phyloP scores from a whole-genome alignment of 2,113 vertebrate species.

The Ursus arctos region DNA sequence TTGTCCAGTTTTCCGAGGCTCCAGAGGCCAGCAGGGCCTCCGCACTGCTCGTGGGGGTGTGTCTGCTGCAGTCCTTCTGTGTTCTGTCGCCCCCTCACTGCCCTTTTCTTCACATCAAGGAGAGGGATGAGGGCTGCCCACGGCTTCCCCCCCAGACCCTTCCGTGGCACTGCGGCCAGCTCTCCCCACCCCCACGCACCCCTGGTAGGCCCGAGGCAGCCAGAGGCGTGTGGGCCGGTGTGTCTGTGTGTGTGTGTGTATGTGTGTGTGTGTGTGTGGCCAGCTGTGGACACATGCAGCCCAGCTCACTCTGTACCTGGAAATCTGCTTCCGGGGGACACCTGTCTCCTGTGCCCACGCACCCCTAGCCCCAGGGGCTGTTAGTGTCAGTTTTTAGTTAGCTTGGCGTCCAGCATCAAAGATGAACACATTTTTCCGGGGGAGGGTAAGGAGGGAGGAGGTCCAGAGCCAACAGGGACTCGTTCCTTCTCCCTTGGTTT shows the following conservation, averaged over 20 bases:
- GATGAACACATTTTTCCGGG: constrained; percentile 89
- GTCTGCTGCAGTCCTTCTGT: fast-evolving
- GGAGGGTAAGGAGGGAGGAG: not conserved
- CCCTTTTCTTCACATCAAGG: not conserved
- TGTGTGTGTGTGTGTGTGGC: not conserved
- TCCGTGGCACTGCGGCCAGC: not conserved
- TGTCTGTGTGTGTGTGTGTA: not conserved
- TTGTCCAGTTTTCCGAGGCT: not conserved
- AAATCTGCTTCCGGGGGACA: not conserved
- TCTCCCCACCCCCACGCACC: not conserved
- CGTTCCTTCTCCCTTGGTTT: constrained; percentile 32
- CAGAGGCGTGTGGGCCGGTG: not conserved
- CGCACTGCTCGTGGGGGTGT: not conserved
- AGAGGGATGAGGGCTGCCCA: not conserved
- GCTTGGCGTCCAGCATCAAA: constrained; percentile 95
- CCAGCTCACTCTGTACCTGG: not conserved
- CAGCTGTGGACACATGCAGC: not conserved
- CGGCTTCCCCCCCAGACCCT: not conserved
- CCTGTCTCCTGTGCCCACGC: not conserved
- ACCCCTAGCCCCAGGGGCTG: not conserved
- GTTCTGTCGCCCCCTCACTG: not conserved
- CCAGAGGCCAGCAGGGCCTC: not conserved
- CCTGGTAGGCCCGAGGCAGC: not conserved
- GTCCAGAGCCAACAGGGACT: constrained; percentile 66
- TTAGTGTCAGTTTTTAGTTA: constrained; percentile 90